Base-by-base conservation (phyloP, 2,888 invertebrate genomes). In the Drosophila prolongata region DNA sequence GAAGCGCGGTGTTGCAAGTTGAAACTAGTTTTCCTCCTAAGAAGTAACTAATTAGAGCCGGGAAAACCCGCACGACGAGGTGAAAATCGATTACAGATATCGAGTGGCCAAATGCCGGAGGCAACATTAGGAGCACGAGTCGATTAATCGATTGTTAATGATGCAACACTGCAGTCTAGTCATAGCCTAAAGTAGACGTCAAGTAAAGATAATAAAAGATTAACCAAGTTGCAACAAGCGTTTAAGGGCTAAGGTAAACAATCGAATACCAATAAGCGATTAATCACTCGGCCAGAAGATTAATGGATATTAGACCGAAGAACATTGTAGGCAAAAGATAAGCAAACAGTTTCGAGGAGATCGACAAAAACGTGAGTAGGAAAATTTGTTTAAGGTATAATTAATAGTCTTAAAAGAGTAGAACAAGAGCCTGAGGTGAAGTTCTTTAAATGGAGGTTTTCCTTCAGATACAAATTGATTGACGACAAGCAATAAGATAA, bases 51-150 rank as follows among this genome's bases (percentile, higher is more conserved):
- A 71, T 71, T 72, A 70, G 73, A 76, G 76, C 60, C 52, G 50
- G 70, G 42, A 30, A 43, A 37, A 46, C 43, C 27, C 24, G 44
- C 30, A 10, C 40, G 55, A 71, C 49, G 30, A 73, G 69, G 59
- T 53, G 76, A 53, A 74, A 71, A 71, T 74, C 71, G 75, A 71
- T 71, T 71, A 71, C 75, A 37, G 60, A 52, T 83, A 84, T 84
- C 87, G 84, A 78, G 80, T 80, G 75, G 47, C 68, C 59, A 66
- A 86, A 77, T 83, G 86, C 83, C 72, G 62, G 61, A 58, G 67
- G 57, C 54, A 69, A 47, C 54, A 55, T 75, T 40, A 43, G 54
- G 54, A 46, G 53, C 57, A 67, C 57, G 49, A 75, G 54, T 58
- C 54, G 69, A 58, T 34, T 54, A 54, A 67, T 75, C 75, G 68